phyloP scores from a whole-genome alignment of 2,113 vertebrate genomes.

The Apteryx mantelli region DNA sequence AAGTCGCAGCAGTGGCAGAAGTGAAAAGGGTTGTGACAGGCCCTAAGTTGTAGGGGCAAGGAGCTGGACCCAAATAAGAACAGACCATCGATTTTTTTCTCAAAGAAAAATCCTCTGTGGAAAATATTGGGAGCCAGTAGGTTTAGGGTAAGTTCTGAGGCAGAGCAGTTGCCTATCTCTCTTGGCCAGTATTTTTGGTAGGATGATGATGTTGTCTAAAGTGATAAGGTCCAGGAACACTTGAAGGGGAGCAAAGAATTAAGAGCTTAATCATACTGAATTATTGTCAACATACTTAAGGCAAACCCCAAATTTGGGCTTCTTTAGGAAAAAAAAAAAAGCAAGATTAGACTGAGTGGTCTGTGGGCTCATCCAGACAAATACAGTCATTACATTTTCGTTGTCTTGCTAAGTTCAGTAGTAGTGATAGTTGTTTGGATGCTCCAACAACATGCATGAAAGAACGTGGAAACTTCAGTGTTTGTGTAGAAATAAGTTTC shows the following conservation, averaged over 20 bases:
- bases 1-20: too few relatives aligned
- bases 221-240: accelerated
- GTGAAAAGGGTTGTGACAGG: too few relatives aligned
- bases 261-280: neutral
- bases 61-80: neutral
- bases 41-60: too few relatives aligned
- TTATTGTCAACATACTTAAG: neutral
- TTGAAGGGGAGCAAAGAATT: neutral
- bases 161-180: neutral
- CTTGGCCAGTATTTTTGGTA: neutral
- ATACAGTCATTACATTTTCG: neutral
- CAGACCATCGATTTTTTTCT: accelerated
- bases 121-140: neutral
- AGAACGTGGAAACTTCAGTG: too few relatives aligned
- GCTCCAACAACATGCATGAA: neutral
- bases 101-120: neutral
- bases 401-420: accelerated
- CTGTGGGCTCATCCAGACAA: too few relatives aligned
- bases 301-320: neutral
- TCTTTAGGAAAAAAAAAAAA: neutral
- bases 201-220: neutral
- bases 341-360: neutral
- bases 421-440: accelerated
- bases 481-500: accelerated
- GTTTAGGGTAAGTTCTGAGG: neutral